Base-by-base conservation (phyloP, 2,113 vertebrate species). In the Aphyosemion australe region DNA sequence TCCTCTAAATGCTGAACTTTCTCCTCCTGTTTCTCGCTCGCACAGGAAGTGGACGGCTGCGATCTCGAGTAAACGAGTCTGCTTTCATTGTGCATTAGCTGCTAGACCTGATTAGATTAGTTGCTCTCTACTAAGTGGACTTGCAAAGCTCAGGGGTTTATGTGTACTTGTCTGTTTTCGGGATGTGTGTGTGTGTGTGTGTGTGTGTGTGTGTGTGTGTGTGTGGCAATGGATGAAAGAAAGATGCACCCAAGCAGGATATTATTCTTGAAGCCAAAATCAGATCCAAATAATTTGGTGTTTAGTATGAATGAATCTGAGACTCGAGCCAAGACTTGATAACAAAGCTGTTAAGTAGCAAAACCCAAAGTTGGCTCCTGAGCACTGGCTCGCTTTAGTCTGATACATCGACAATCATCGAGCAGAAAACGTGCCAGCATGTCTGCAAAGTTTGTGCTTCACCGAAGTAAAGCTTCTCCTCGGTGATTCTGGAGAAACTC, bases 71-170 rank as follows among this genome's bases (percentile, higher is more conserved):
- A 73, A 90, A 79, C 57, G 56, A 72, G 69, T 76, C 71, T 86
- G 82, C 80, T 85, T 87, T 87, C 76, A 83, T 76, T 84, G 80
- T 85, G 69, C 80, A 90, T 90, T 88, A 89, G 83, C 86, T 63
- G 78, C 74, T 82, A 41, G 41, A 59, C 76, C 69, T 84, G 72
- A 89, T 88, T 76, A 82, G 79, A 88, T 89, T 84, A 83, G 80
- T 60, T 70, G 72, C 75, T 89, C 61, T 80, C 61, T 56, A 64
- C 77, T 76, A 84, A 89, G 81, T 82, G 82, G 81, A 85, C 80
- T 78, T 84, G 78, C 65, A 72, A 69, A 82, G 82, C 82, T 82
- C 16, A 73, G 37, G 69, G 74, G 65, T 78, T 82, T 70, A 77
- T 78, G 65, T 76, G 79, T 65, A 61, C 66, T 74, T 78, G 70